Percentiles rank a stretch among this genome's conserved stretches.
Conservation (phyloP, 1,140 invertebrate species). For the Ylistrum balloti region DNA sequence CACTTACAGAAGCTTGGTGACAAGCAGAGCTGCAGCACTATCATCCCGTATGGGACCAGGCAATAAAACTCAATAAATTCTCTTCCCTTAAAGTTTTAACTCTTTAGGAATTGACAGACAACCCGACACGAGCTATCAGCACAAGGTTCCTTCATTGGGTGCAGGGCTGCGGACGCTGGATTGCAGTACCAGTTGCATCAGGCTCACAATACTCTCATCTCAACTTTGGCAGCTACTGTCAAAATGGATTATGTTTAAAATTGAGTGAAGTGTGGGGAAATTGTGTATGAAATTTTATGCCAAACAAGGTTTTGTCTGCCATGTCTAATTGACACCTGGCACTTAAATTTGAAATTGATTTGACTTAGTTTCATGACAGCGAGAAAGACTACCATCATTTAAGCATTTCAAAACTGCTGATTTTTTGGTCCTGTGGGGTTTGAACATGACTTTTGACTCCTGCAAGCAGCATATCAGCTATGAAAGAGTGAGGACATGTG, state of each 20-base stretch:
- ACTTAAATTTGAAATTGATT: slow-evolving; percentile 40
- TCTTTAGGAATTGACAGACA: slow-evolving; percentile 38
- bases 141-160: not conserved
- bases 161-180: not conserved
- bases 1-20: slow-evolving; percentile 12
- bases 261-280: slow-evolving; percentile 32
- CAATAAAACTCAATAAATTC: slow-evolving; percentile 28
- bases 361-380: slow-evolving; percentile 32
- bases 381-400: slow-evolving; percentile 1
- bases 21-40: not conserved
- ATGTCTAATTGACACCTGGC: slow-evolving; percentile 28
- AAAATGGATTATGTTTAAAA: slow-evolving; percentile 36
- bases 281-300: slow-evolving; percentile 40
- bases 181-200: slow-evolving; percentile 26
- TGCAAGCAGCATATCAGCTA: slow-evolving; percentile 17
- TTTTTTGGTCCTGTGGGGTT: slow-evolving; percentile 24
- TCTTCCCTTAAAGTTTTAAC: slow-evolving; percentile 39
- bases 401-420: not conserved
- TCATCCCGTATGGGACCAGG: slow-evolving; percentile 11
- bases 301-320: slow-evolving; percentile 37
- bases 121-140: slow-evolving; percentile 1
- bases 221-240: slow-evolving; percentile 37
- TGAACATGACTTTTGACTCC: slow-evolving; percentile 18
- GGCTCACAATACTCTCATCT: not conserved
- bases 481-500: slow-evolving; percentile 15